Evolutionary conservation across 2,797 vertebrate species (phyloP), one percentile per base, ranked within the genome.

Genomic region (Coregonus suidteri): DNA sequence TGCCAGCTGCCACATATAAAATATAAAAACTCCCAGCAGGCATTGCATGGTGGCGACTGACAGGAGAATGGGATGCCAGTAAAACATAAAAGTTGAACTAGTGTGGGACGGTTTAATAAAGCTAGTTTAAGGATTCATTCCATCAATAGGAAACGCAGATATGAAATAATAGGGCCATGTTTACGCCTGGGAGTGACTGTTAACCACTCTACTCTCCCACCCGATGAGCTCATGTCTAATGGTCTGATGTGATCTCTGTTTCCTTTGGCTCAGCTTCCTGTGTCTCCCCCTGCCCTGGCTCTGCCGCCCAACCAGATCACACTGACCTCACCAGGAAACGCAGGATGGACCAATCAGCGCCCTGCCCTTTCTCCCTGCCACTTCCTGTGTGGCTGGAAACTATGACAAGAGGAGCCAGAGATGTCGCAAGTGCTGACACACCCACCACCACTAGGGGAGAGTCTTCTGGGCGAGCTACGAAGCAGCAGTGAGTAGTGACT

Each of bases 341-440:
- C 52, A 75, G 35, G 71, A 67, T 37, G 37, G 31, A 30, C 16
- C 18, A 59, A 59, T n/a, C 56, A n/a, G n/a, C n/a, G 6, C 56
- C 16, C 56, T 18, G 56, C 56, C 56, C 16, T 59, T 16, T 37
- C 72, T 74, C 70, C 54, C 69, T 72, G 75, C 62, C 78, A 79
- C 80, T 85, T 87, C 84, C 82, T 81, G 77, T 76, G 68, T 18
- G 69, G 69, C 59, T 76, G 73, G 81, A 83, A 81, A 81, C 72
- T 75, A 56, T 79, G 73, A 72, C 65, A 82, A 66, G 15, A 30
- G 68, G 59, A 82, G 71, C 73, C 35, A 67, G 66, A 76, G 52
- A 76, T 65, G 20, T 53, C 34, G 14, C 68, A 51, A 31, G n/a
- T 9, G 16, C 75, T 30, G 70, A 73, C 68, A 66, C 76, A 68